These are phyloP conservation scores for Eumeta japonica DNA, from an alignment of 1,140 invertebrate genomes.

Conservation along the genomic window DNA sequence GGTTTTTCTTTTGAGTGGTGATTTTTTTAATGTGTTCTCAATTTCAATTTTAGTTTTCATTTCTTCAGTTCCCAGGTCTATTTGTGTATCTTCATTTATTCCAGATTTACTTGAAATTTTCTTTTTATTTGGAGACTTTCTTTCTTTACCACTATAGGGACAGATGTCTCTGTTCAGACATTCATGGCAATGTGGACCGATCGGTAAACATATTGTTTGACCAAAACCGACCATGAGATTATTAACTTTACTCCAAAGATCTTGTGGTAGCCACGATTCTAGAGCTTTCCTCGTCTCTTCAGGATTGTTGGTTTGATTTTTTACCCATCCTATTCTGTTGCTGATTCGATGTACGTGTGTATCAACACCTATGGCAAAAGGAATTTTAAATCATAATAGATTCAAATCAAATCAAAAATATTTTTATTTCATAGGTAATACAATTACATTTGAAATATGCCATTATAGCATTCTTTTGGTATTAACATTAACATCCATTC, in stretches of 20 bases:
- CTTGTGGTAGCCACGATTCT: conserved; percentile 86
- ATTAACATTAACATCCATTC: no score
- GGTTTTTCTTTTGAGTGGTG: not conserved
- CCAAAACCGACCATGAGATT: conserved; percentile 94
- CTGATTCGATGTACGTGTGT: conserved; percentile 96
- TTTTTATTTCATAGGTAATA: no score
- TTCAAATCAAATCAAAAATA: not conserved
- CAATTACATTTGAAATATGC: no score
- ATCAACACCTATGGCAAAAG: conserved; percentile 74
- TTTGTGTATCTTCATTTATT: not conserved
- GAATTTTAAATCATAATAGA: no score
- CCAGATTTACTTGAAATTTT: not conserved
- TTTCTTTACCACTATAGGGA: conserved; percentile 62
- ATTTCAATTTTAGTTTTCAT: not conserved
- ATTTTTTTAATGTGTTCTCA: not conserved
- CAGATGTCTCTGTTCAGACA: conserved; percentile 86
- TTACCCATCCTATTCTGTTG: conserved; percentile 86
- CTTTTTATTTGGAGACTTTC: conserved; percentile 23
- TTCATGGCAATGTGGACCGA: conserved; percentile 75
- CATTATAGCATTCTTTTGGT: no score
- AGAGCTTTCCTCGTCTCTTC: conserved; percentile 82
- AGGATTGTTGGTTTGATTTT: conserved; percentile 75
- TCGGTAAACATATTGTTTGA: conserved; percentile 84
- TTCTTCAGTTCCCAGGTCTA: not conserved
- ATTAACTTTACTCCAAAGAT: conserved; percentile 89